phyloP scores from a whole-genome alignment of 2,888 invertebrate genomes.

The Yponomeuta malinellus region DNA sequence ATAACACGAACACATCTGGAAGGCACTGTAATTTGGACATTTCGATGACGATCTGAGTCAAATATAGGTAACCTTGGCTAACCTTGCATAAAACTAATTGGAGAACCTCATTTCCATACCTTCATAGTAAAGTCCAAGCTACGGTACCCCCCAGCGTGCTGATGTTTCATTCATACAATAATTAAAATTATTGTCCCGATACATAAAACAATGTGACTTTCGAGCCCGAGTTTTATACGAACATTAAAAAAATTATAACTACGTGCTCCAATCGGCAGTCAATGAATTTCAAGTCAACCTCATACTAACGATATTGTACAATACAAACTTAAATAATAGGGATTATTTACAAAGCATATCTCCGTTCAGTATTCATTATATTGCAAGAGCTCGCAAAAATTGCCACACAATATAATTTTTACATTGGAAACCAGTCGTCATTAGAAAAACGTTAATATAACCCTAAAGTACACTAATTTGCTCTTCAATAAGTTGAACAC shows the following conservation, averaged over 20 bases:
- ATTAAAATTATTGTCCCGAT: conserved; percentile 59
- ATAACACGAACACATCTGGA: no score
- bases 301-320: conserved; percentile 56
- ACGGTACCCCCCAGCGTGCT: not conserved
- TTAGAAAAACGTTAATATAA: conserved; percentile 24
- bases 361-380: conserved; percentile 31
- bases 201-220: conserved; percentile 21
- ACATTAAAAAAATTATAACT: conserved; percentile 16
- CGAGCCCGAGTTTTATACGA: not conserved
- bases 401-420: conserved; percentile 41
- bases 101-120: no score
- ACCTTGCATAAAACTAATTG: no score
- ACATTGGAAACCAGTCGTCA: conserved; percentile 38
- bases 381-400: conserved; percentile 42
- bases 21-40: no score
- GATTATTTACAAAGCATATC: conserved; percentile 69
- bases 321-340: conserved; percentile 62
- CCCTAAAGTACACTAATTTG: conserved; percentile 19
- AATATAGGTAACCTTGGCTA: no score
- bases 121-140: not conserved
- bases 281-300: conserved; percentile 33
- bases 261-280: conserved; percentile 20
- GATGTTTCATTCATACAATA: not conserved
- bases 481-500: conserved; percentile 53
- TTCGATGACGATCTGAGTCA: no score